A percentile compares a stretch with the other conserved stretches of the same genome.
These are phyloP conservation scores for Limnodromus scolopaceus DNA, from an alignment of 2,797 vertebrate species.

Conservation along the genomic window DNA sequence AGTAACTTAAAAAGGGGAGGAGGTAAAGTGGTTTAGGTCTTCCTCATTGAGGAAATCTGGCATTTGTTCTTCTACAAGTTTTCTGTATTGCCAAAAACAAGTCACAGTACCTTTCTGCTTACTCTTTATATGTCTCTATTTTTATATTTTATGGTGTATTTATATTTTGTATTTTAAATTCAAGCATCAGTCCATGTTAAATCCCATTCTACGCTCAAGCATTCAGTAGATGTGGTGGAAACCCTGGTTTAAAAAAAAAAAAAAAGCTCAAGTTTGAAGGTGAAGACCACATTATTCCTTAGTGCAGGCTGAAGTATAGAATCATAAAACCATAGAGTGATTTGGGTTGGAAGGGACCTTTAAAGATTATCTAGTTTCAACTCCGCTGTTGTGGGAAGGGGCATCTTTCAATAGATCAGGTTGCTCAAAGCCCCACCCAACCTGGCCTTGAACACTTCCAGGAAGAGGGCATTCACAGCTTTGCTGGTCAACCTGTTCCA, in stretches of 20 bases:
- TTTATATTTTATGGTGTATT: background rate
- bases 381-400: no score
- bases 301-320: background rate
- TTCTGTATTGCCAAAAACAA: background rate
- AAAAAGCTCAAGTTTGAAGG: background rate
- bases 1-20: background rate
- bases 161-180: background rate
- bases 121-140: background rate
- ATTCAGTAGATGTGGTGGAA: background rate
- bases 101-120: background rate
- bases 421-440: no score
- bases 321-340: background rate
- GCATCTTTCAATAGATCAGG: no score
- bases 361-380: no score
- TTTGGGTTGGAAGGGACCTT: background rate
- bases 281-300: background rate
- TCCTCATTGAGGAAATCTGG: background rate
- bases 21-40: background rate
- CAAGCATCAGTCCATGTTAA: background rate
- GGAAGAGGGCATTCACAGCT: fast-evolving
- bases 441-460: background rate
- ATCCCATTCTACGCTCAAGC: background rate
- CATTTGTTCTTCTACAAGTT: background rate
- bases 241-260: background rate
- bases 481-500: background rate